Evolutionary conservation across 2,113 vertebrate species (phyloP).

Genomic region (Thomomys bottae): DNA sequence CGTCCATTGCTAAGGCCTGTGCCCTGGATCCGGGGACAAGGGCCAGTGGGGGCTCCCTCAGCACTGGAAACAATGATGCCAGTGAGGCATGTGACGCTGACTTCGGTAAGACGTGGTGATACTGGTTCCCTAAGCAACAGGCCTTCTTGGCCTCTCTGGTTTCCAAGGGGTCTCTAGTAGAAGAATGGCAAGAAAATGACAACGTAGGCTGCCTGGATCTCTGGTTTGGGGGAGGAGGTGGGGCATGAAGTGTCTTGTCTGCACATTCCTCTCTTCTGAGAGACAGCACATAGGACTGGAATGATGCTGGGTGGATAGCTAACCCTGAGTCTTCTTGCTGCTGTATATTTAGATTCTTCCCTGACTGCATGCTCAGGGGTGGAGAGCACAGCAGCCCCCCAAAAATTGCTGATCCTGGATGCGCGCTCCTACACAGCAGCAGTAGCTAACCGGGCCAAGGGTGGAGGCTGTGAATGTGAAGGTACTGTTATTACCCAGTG

Average conservation of each 20-base stretch:
- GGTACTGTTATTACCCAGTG: conserved; percentile 82
- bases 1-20: conserved; percentile 97
- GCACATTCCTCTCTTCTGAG: neutral
- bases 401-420: conserved; percentile 97
- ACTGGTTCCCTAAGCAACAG: neutral
- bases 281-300: neutral
- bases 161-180: conserved; percentile 12
- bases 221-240: conserved; percentile 10
- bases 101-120: conserved; percentile 89
- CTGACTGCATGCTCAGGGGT: conserved; percentile 91
- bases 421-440: conserved; percentile 98
- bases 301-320: neutral
- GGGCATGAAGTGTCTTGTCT: neutral
- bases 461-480: conserved; percentile 98
- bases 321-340: conserved; percentile 13
- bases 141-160: neutral
- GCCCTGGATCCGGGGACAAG: conserved; percentile 90
- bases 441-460: conserved; percentile 98
- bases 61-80: conserved; percentile 86
- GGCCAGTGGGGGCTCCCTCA: conserved; percentile 45
- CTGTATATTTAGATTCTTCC: conserved; percentile 90
- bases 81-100: conserved; percentile 92
- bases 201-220: neutral
- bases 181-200: neutral
- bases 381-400: conserved; percentile 89